Evolutionary conservation across 2,113 vertebrate genomes (phyloP).

Genomic region (Azemiops feae): DNA sequence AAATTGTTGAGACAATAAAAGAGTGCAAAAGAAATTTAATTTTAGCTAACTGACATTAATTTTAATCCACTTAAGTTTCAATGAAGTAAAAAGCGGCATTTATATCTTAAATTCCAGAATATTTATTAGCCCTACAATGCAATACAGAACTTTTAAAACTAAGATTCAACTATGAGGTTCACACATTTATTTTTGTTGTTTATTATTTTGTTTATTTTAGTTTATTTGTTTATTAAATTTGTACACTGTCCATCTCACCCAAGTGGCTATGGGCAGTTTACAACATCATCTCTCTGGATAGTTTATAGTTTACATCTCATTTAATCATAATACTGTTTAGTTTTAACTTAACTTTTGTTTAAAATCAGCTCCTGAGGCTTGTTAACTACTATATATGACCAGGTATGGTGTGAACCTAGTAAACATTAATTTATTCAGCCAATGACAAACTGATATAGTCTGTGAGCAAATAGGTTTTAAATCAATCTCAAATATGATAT

Average conservation of each 20-base stretch:
- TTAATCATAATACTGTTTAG: background rate
- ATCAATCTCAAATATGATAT: background rate
- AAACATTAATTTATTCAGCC: background rate
- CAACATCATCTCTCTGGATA: too few relatives aligned
- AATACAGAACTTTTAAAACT: background rate
- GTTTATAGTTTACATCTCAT: background rate
- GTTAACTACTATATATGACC: background rate
- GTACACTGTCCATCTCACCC: background rate
- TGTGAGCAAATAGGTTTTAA: background rate
- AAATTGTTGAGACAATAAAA: constrained; percentile 34
- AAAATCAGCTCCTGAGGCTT: background rate
- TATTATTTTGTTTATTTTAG: background rate
- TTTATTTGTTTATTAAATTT: too few relatives aligned
- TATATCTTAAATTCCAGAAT: too few relatives aligned
- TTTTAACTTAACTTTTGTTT: background rate
- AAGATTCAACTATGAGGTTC: background rate
- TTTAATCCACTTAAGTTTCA: background rate
- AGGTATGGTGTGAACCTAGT: background rate
- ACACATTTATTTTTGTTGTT: background rate
- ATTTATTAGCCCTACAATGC: background rate
- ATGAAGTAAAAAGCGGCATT: background rate
- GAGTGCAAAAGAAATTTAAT: background rate
- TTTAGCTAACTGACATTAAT: background rate
- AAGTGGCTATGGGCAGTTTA: background rate
- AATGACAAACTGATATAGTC: background rate